These are phyloP conservation scores for Bellardia bayeri DNA, from an alignment of 2,888 invertebrate genomes.

Conservation along the genomic window DNA sequence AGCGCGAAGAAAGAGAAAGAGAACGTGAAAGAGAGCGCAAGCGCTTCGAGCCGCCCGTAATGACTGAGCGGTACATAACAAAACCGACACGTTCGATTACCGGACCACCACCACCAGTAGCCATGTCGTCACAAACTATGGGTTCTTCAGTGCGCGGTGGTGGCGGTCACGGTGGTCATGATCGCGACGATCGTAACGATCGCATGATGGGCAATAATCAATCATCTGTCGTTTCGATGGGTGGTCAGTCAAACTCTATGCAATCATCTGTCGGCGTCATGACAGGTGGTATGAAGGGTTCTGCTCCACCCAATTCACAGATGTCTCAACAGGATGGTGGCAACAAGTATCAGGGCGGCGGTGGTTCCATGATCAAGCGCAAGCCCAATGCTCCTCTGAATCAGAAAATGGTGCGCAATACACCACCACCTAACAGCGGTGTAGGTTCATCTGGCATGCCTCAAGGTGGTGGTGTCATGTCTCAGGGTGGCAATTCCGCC, in stretches of 20 bases:
- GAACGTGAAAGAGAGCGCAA: slow-evolving; percentile 72
- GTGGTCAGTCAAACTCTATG: slow-evolving; percentile 71
- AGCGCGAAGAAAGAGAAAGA: slow-evolving; percentile 76
- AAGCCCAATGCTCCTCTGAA: slow-evolving; percentile 85
- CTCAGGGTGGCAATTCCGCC: slow-evolving; percentile 71
- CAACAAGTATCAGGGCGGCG: slow-evolving; percentile 78
- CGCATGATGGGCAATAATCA: slow-evolving; percentile 66
- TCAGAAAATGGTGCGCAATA: slow-evolving; percentile 88
- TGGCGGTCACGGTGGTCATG: slow-evolving; percentile 60
- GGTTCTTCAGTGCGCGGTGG: slow-evolving; percentile 60
- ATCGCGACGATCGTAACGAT: slow-evolving; percentile 61
- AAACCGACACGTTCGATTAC: slow-evolving; percentile 81
- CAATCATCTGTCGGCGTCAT: slow-evolving; percentile 76
- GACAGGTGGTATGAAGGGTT: slow-evolving; percentile 74
- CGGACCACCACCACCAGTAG: slow-evolving; percentile 80
- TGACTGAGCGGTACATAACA: slow-evolving; percentile 81
- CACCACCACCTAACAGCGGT: slow-evolving; percentile 85
- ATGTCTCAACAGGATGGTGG: slow-evolving; percentile 74
- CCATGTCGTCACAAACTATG: slow-evolving; percentile 78
- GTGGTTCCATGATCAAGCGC: slow-evolving; percentile 89
- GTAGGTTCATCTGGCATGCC: slow-evolving; percentile 72
- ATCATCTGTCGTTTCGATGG: slow-evolving; percentile 61
- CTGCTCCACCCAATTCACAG: slow-evolving; percentile 74
- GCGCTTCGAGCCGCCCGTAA: slow-evolving; percentile 78
- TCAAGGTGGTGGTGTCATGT: slow-evolving; percentile 72